Conservation (phyloP, 2,888 invertebrate species). For the Caenorhabditis uteleia region DNA sequence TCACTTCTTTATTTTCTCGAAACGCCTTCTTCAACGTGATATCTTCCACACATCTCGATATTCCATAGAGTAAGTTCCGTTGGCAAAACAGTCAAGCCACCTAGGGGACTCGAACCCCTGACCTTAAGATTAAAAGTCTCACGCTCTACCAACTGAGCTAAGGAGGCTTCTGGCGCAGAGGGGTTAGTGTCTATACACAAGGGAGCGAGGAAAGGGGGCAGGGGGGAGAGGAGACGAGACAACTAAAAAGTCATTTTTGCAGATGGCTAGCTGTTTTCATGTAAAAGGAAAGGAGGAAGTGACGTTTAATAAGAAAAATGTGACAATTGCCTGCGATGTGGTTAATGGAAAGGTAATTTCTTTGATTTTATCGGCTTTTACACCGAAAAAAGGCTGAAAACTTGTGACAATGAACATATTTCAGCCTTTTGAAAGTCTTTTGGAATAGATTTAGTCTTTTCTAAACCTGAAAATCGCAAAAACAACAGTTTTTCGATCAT, state of each 20-base stretch:
- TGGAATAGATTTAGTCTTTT: background rate
- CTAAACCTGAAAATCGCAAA: too few species aligned
- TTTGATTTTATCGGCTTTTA: too few species aligned
- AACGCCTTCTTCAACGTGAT: background rate
- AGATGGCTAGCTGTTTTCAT: slow-evolving; percentile 32
- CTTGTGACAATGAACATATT: too few species aligned
- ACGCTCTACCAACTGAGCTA: slow-evolving; percentile 60
- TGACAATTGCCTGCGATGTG: slow-evolving; percentile 34
- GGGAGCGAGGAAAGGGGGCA: background rate
- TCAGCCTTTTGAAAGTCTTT: background rate
- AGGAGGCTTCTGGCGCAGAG: slow-evolving; percentile 7
- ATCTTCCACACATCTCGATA: too few species aligned
- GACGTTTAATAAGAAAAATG: slow-evolving; percentile 30
- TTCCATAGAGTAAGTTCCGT: too few species aligned
- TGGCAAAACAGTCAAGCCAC: slow-evolving; percentile 48
- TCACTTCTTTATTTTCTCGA: background rate
- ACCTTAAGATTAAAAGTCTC: slow-evolving; percentile 61
- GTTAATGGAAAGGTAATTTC: slow-evolving; percentile 33
- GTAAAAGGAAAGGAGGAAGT: slow-evolving; percentile 36
- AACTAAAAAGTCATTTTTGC: slow-evolving; percentile 3
- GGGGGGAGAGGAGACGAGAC: slow-evolving; percentile 5
- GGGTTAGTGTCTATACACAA: background rate
- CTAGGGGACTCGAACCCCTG: slow-evolving; percentile 56
- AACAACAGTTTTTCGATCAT: too few species aligned
- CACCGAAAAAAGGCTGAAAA: background rate